A percentile compares a stretch with the other conserved stretches of the same genome.
Evolutionary conservation across 2,797 vertebrate genomes (phyloP).

Genomic region (Carapus acus): DNA sequence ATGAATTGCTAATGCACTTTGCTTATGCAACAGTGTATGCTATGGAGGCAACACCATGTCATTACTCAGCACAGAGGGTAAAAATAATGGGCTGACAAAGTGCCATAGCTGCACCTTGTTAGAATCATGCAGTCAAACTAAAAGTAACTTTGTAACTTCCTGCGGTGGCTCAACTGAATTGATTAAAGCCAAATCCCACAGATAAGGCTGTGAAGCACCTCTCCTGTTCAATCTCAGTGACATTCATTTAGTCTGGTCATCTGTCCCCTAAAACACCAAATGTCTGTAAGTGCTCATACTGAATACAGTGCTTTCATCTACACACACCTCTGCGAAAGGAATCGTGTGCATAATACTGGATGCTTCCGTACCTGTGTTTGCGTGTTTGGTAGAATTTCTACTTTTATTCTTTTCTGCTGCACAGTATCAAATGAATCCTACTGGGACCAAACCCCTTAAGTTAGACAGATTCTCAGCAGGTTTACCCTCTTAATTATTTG

Average conservation of each 20-base stretch:
- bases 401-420: neutral
- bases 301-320: too few species aligned
- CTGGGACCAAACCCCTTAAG: conserved; percentile 15
- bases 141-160: conserved; percentile 2
- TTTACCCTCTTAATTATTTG: conserved; percentile 16
- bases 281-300: too few species aligned
- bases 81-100: conserved; percentile 23
- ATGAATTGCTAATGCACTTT: conserved; percentile 35
- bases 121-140: conserved; percentile 12
- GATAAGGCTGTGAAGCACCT: neutral
- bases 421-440: neutral
- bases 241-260: too few species aligned
- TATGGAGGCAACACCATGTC: conserved; percentile 22
- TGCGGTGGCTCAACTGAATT: neutral
- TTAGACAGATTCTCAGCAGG: conserved; percentile 17
- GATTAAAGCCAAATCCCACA: neutral
- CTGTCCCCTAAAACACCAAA: too few species aligned
- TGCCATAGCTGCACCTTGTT: conserved; percentile 7
- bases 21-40: conserved; percentile 19
- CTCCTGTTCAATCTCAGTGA: neutral
- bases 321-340: neutral
- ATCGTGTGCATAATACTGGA: neutral
- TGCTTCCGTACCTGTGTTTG: neutral
- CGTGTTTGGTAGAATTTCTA: neutral
- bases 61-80: conserved; percentile 12